Evolutionary conservation across 2,888 invertebrate genomes (phyloP), one percentile per base, ranked within the genome.

Genomic region (Parnassius orleans): DNA sequence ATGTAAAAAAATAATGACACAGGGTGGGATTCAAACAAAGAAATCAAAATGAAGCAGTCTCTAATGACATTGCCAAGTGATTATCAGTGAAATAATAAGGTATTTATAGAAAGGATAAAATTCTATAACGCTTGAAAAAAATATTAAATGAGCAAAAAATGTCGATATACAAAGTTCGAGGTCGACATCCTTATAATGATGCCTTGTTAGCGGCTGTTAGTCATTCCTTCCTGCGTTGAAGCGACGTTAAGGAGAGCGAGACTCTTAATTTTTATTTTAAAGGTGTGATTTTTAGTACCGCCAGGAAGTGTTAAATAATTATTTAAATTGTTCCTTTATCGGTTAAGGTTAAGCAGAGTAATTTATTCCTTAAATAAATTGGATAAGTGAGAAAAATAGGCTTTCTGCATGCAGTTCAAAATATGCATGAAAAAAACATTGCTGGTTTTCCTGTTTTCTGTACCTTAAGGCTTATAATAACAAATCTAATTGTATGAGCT

Each of bases 181-280:
- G 77, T 81, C 78, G 76, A 83, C 87, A 83, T 86, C 85, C 87
- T 86, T 88, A 88, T 86, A 87, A 88, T 80, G 81, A 80, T 76
- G 77, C 75, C 90, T 90, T 90, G 90, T 90, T 90, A 90, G 85
- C 82, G 82, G 77, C 78, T 83, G 84, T 86, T 84, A 86, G 83
- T 85, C 84, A 84, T 84, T 84, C 81, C 77, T 68, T 71, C 69
- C 75, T 74, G 71, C 75, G 72, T 74, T 72, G 75, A 77, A 74
- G 76, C 73, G 75, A 67, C 72, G 68, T 71, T 74, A 77, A 81
- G 79, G 81, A 80, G 82, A 86, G 82, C 76, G 80, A 83, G 82
- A 80, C 81, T 81, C 81, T 86, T 83, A 86, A 88, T 86, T 87
- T 79, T 76, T 81, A 80, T 81, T 78, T 82, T 79, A 81, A 87